Base-by-base conservation (phyloP, 1,140 invertebrate species). In the Drosophila burlai region DNA sequence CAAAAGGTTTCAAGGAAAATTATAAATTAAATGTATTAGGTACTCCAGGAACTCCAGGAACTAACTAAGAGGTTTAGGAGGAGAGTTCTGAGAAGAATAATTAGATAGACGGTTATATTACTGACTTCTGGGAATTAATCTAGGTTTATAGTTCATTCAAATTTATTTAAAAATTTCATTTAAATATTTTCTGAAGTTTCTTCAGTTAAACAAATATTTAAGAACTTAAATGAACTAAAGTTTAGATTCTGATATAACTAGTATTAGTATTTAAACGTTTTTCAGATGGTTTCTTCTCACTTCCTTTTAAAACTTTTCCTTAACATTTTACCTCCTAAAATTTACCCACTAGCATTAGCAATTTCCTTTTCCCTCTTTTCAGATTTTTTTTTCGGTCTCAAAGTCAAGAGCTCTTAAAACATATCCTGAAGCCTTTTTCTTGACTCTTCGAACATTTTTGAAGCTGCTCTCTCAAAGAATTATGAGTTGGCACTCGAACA, bases 401-500 rank as follows among this genome's bases (percentile, higher is more conserved):
- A 54, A 62, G 67, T 73, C 68, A 73, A 60, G 40, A 50, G 34
- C 65, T 36, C 54, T 73, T 31, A 4, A 26, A 36, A 59, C 34
- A 59, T 21, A 71, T 71, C 67, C 52, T 71, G 64, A 71, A 73
- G 45, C 63, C 40, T 57, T 77, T 76, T 54, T 36, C 55, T 49
- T 43, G 40, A 13, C 31, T 73, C 46, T 45, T 52, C n/a, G n/a
- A 36, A 55, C 26, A 49, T 49, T 73, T 74, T 66, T 83, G 58
- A 58, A 80, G 69, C 78, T 69, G 55, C 83, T 59, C 63, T 69
- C 59, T 36, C n/a, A 71, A 47, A 75, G 65, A 86, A 85, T 80
- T 85, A 85, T 85, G 83, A 85, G 83, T 86, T 80, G 49, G 54
- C 76, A 62, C 83, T 85, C 72, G 66, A 80, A 73, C 60, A 80